Base-by-base conservation (phyloP, 2,888 invertebrate species). In the Malthinus flaveolus region DNA sequence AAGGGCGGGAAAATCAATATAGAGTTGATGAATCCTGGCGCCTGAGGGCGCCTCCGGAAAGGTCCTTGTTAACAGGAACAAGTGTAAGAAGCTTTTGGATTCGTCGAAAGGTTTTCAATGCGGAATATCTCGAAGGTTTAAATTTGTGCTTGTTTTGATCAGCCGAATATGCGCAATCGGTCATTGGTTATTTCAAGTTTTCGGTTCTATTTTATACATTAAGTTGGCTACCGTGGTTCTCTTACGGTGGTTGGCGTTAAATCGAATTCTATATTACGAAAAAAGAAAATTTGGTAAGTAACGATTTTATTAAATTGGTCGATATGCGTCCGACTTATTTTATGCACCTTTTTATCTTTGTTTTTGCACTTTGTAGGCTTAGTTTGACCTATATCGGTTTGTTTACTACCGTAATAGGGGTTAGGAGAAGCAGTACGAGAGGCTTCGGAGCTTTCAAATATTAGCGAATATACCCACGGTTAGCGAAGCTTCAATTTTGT, bases 201-300 rank as follows among this genome's bases (percentile, higher is more conserved):
- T 76, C 76, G 74, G 76, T 74, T 68, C 75, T 75, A 76, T 78
- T 77, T 78, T 68, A 67, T 73, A 70, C 78, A 78, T 75, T 78
- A 79, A 78, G 79, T 79, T 78, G 78, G 78, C 77, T 73, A 74
- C 73, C 78, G 79, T 79, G 78, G 73, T 75, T 70, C 76, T 76
- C 71, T 71, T 69, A 78, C 76, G 79, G 78, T 76, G 78, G 74
- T 77, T 75, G 71, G 70, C 72, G 74, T 72, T 71, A 69, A 72
- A 74, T 71, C 63, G 66, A 63, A 68, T 66, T 68, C 60, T 64
- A 65, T 64, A 68, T 66, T 65, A 67, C 69, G 71, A 68, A 60
- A 57, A 63, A 64, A 66, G 50, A 51, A 49, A 44, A 45, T 33
- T 49, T 61, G 70, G 70, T 71, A 65, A 70, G 71, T 69, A 32